phyloP scores from a whole-genome alignment of 2,888 invertebrate species.

The Drosophila longiperda region DNA sequence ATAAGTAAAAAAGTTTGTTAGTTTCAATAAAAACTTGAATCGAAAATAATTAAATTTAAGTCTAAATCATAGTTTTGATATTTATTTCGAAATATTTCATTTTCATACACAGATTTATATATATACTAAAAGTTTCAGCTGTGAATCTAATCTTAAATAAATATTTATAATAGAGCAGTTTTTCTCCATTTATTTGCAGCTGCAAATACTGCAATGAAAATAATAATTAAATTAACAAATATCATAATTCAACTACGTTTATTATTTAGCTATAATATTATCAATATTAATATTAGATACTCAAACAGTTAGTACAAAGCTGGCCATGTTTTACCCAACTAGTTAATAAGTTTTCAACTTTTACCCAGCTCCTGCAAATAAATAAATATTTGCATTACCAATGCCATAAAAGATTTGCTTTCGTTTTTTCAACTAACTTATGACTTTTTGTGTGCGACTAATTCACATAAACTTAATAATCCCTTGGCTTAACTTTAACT shows the following conservation, averaged over 20 bases:
- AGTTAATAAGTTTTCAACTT: neutral
- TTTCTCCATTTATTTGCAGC: no score
- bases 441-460: neutral
- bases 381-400: neutral
- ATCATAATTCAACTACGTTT: neutral
- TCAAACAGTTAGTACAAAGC: neutral
- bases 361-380: neutral
- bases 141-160: neutral
- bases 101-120: neutral
- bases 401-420: neutral
- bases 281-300: neutral
- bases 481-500: conserved; percentile 21
- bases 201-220: neutral
- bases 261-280: neutral
- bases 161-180: neutral
- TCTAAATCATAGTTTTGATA: neutral
- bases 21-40: neutral
- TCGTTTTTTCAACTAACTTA: neutral
- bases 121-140: neutral
- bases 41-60: neutral
- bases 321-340: neutral
- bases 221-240: neutral
- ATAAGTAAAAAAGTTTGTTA: neutral
- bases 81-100: no score
- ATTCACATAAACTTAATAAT: conserved; percentile 18